phyloP scores from a whole-genome alignment of 2,888 invertebrate species.

The Ischnus inquisitorius region DNA sequence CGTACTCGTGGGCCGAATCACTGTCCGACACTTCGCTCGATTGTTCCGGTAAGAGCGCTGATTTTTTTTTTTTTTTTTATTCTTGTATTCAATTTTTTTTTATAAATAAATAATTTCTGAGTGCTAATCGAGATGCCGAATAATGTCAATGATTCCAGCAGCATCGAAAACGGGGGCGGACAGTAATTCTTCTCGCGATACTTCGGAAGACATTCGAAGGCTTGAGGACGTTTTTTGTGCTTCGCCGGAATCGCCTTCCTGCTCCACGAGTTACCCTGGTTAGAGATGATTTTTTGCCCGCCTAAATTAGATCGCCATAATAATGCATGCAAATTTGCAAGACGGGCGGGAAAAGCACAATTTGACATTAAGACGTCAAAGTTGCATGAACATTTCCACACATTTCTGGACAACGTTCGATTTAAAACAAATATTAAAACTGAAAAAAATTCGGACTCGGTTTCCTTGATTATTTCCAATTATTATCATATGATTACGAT shows the following conservation, averaged over 20 bases:
- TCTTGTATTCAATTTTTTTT: not conserved
- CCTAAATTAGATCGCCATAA: not conserved
- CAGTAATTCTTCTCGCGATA: conserved; percentile 76
- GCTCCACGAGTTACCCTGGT: conserved; percentile 82
- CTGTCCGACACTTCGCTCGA: conserved; percentile 80
- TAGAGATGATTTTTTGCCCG: conserved; percentile 36
- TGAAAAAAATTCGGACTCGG: too few species aligned
- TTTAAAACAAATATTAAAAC: too few species aligned
- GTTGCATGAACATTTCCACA: too few species aligned
- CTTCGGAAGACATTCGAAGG: conserved; percentile 78
- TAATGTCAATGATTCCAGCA: conserved; percentile 44
- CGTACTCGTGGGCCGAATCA: conserved; percentile 82
- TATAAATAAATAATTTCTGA: too few species aligned
- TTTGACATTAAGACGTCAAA: too few species aligned
- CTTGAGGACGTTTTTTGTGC: conserved; percentile 80
- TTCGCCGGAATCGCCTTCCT: conserved; percentile 83
- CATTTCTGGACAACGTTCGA: too few species aligned
- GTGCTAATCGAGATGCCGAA: not conserved
- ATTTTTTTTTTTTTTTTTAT: too few species aligned
- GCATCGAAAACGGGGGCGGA: conserved; percentile 66
- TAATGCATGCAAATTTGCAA: too few species aligned
- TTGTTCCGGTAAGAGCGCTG: conserved; percentile 78
- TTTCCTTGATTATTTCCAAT: too few species aligned
- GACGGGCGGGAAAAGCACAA: too few species aligned
- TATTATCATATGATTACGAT: too few species aligned